Conservation (phyloP, 2,113 vertebrate genomes). For the Benitochromis conjunctus region DNA sequence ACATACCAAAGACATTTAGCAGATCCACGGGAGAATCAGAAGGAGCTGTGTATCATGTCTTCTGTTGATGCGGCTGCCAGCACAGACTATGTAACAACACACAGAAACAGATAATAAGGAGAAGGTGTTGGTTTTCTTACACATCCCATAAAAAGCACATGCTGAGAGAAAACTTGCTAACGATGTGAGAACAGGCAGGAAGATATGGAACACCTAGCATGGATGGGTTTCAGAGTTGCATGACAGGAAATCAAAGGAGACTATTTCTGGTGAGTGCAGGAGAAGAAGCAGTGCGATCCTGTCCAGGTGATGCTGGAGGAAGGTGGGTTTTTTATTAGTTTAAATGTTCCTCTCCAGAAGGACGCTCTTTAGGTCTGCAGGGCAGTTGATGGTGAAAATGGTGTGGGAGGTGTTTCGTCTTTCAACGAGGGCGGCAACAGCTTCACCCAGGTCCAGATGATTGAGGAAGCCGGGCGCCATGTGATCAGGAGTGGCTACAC, state of each 20-base stretch:
- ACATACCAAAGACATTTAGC: not conserved
- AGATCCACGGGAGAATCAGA: not conserved
- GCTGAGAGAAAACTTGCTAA: not conserved
- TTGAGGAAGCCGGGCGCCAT: conserved; percentile 74
- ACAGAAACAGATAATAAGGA: not conserved
- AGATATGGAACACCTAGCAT: not conserved
- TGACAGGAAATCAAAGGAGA: not conserved
- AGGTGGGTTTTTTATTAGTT: not conserved
- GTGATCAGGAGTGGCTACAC: conserved; percentile 72
- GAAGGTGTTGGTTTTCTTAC: not conserved
- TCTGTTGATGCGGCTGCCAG: not conserved
- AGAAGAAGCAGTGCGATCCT: not conserved
- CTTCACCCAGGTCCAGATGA: conserved; percentile 78
- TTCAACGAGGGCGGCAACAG: conserved; percentile 72
- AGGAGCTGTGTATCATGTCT: not conserved
- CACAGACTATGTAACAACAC: not conserved
- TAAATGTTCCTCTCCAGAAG: conserved; percentile 60
- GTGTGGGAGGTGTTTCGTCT: conserved; percentile 63
- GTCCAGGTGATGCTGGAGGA: not conserved
- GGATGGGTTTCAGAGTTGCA: not conserved
- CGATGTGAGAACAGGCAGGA: not conserved
- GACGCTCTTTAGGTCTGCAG: conserved; percentile 72
- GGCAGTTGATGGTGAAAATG: conserved; percentile 63
- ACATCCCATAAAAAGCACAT: not conserved
- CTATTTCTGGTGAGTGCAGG: not conserved